phyloP scores from a whole-genome alignment of 2,797 vertebrate genomes.

The Zalophus californianus region DNA sequence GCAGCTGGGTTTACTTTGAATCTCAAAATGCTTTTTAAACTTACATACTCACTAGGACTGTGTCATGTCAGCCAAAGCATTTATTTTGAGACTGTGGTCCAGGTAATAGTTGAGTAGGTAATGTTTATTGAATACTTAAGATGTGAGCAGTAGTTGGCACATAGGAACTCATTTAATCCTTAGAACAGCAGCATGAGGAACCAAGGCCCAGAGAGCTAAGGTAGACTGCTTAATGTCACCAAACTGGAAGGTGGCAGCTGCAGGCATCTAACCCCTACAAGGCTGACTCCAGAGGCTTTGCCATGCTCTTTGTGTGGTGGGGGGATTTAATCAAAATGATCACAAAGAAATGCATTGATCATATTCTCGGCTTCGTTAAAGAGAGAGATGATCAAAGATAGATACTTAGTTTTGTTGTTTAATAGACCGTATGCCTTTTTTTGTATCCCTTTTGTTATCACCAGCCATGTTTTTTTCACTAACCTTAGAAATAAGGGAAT shows the following conservation, averaged over 20 bases:
- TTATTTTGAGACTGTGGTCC: neutral
- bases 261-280: neutral
- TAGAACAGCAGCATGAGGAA: neutral
- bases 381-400: neutral
- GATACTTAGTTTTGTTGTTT: neutral
- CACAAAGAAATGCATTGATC: neutral
- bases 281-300: neutral
- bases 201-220: neutral
- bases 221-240: neutral
- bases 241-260: neutral
- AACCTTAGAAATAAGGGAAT: neutral
- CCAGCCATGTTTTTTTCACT: neutral
- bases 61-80: neutral
- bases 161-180: neutral
- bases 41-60: neutral
- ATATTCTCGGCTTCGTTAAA: neutral
- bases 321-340: neutral
- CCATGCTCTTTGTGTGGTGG: neutral
- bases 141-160: neutral
- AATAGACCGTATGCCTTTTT: neutral
- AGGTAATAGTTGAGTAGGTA: neutral
- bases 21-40: conserved; percentile 21
- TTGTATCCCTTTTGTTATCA: neutral
- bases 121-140: neutral
- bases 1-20: neutral